Percentiles rank a stretch among this genome's conserved stretches.
These are phyloP conservation scores for Stichopus chloronotus DNA, from an alignment of 35 echinoderm and acorn worm genomes.

Conservation along the genomic window DNA sequence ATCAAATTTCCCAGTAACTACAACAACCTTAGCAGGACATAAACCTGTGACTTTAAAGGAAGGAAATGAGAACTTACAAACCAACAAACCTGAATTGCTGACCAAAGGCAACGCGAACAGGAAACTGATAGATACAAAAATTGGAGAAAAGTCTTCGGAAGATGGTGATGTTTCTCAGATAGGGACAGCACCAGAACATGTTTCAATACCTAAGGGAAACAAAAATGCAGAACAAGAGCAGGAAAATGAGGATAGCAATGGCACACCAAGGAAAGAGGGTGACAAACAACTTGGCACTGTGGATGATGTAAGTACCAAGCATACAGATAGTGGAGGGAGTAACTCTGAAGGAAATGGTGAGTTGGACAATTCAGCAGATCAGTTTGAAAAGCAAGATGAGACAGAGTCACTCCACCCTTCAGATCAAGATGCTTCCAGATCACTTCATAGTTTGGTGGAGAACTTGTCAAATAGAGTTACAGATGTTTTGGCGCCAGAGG, in stretches of 20 bases:
- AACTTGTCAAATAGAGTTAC: constrained; percentile 23
- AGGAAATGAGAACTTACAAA: neutral
- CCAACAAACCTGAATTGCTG: no score
- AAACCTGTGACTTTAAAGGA: neutral
- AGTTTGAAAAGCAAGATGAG: neutral
- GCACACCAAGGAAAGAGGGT: no score
- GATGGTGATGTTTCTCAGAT: no score
- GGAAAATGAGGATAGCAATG: neutral
- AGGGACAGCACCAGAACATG: neutral
- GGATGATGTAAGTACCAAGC: no score
- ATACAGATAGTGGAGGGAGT: neutral
- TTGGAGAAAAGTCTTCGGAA: no score
- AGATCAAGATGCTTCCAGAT: neutral
- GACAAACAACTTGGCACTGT: no score
- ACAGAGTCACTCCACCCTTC: no score
- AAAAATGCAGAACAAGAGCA: neutral
- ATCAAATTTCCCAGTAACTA: neutral
- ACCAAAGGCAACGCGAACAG: no score
- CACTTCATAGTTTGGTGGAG: neutral
- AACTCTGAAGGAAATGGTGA: neutral
- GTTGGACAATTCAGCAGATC: neutral
- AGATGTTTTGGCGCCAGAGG: neutral
- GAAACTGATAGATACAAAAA: no score
- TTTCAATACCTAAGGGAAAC: neutral
- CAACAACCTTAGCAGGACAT: neutral